These are phyloP conservation scores for Torymus tubicola DNA, from an alignment of 2,888 invertebrate genomes.

Conservation along the genomic window DNA sequence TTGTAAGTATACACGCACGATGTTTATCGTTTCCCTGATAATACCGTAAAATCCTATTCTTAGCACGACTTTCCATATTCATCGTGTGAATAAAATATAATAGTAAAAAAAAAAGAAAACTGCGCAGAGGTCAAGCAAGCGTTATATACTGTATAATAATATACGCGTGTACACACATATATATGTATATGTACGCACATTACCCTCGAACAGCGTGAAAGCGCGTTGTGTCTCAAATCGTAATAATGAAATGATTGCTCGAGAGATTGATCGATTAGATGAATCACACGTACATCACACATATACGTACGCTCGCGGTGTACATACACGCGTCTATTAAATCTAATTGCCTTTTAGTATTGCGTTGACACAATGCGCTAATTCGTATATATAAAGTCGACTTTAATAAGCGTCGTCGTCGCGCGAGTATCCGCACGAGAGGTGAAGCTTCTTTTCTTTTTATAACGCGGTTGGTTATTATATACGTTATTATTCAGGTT, in stretches of 20 bases:
- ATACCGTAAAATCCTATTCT: too few species aligned
- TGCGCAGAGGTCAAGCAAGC: too few species aligned
- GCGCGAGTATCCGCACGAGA: too few species aligned
- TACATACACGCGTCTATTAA: background rate
- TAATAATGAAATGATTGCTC: slow-evolving; percentile 12
- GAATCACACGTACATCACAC: too few species aligned
- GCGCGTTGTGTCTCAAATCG: background rate
- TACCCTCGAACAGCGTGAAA: slow-evolving; percentile 12
- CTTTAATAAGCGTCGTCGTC: too few species aligned
- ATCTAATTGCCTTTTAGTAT: slow-evolving; percentile 6
- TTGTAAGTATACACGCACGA: background rate
- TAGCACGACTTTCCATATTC: background rate
- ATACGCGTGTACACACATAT: too few species aligned
- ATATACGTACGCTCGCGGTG: background rate
- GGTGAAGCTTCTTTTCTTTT: too few species aligned
- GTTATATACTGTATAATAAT: too few species aligned
- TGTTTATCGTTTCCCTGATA: background rate
- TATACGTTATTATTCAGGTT: too few species aligned
- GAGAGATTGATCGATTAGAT: slow-evolving; percentile 8
- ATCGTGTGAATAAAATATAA: background rate
- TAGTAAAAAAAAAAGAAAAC: too few species aligned
- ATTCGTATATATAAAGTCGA: background rate
- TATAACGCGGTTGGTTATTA: too few species aligned
- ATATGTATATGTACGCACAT: too few species aligned
- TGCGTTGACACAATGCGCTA: background rate